These are phyloP conservation scores for Orcinus orca DNA, from an alignment of 2,113 vertebrate genomes.

Conservation along the genomic window DNA sequence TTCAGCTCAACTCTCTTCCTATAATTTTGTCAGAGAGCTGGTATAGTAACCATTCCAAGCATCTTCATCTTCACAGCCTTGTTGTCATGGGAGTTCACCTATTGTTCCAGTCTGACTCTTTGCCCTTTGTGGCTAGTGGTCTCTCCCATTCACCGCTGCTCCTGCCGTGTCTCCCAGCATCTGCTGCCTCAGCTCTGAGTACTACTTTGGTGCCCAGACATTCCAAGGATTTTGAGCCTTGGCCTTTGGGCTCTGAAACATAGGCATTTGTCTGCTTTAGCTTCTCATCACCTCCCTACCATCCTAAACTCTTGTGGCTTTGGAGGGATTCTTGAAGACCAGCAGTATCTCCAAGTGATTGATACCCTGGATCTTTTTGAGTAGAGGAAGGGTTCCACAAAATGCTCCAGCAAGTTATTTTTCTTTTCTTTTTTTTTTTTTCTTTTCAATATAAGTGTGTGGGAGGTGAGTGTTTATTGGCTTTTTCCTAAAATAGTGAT, in stretches of 20 bases:
- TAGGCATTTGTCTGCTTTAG: neutral
- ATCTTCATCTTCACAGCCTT: neutral
- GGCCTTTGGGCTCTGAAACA: neutral
- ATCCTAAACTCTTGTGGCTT: neutral
- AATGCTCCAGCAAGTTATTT: neutral
- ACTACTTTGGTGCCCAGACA: rapidly evolving
- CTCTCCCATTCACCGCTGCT: neutral
- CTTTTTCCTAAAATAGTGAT: neutral
- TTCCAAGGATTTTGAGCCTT: neutral
- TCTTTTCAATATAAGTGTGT: neutral
- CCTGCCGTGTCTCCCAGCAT: neutral
- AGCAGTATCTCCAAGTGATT: neutral
- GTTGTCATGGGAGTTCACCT: neutral
- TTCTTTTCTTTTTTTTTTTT: neutral
- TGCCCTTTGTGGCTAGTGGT: neutral
- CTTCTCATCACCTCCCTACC: neutral
- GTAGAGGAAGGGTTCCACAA: neutral
- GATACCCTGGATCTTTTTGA: neutral
- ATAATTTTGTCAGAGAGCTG: neutral
- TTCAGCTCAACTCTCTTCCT: neutral
- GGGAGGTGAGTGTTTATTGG: neutral
- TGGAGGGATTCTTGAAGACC: neutral
- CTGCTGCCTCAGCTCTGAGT: neutral
- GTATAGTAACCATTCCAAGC: neutral
- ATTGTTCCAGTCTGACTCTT: neutral